Evolutionary conservation across 1,140 invertebrate genomes (phyloP), one percentile per base, ranked within the genome.

Genomic region (Venustaconcha ellipsiformis): DNA sequence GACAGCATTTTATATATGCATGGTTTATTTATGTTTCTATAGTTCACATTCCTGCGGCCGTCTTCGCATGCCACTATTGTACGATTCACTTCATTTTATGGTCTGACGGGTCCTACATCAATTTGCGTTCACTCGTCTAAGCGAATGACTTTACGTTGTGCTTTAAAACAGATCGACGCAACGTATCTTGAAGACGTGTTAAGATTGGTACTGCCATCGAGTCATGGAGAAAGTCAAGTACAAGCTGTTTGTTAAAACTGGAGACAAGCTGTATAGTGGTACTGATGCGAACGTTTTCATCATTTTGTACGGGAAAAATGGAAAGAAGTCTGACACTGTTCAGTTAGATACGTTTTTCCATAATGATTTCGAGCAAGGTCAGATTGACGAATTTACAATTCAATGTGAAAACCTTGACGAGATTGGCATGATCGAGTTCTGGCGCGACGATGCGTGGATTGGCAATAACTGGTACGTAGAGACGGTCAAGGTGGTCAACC

Each of bases 211-310:
- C 26, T 1, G 2, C 26, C 26, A 3, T 30, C 26, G 26, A 30
- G 26, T 30, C 26, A 30, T 30, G 26, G 26, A 30, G 26, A 30
- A 30, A 30, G 26, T 30, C 30, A 63, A 18, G 1, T 71, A 71
- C 30, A 60, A 63, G 30, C 37, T 71, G 18, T 62, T 60, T 18
- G 59, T 71, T 8, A 71, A 71, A 55, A 71, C 69, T 11, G 69
- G 69, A 8, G 69, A 71, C 48, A 14, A 60, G 13, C 69, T 60
- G 26, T 55, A 63, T 62, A 60, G 58, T 17, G 69, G 69, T 17
- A 71, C 69, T 15, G 69, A 71, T 56, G 69, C 69, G 0, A 71
- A 71, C 56, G 69, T 71, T 62, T 71, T 48, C 48, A 55, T 71
- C 55, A 60, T 71, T n/a, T 56, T 71, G 37, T 48, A 71, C 59